Evolutionary conservation across 2,797 vertebrate species (phyloP), one percentile per base, ranked within the genome.

Genomic region (Austrolebias charrua): DNA sequence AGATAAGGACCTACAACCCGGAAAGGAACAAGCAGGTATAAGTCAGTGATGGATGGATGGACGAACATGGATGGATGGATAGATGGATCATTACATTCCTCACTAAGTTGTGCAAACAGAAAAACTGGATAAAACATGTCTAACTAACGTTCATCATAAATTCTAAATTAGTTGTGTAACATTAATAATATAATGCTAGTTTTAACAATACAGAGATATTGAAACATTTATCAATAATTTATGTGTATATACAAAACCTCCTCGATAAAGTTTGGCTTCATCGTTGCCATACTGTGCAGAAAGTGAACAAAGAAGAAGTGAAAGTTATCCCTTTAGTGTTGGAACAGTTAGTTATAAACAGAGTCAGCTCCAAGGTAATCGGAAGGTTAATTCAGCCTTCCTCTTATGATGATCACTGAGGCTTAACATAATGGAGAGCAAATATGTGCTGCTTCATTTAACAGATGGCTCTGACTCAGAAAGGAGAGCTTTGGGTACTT

Each of bases 371-470:
- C 87, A 91, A 91, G 90, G 90, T 89, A 89, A 89, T 85, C 82
- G 78, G 82, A 91, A 91, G 89, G 90, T 90, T 90, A 90, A 91
- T 90, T 90, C 82, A 57, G 63, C 78, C 80, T 86, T 84, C 81
- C 87, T 88, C 88, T 83, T 80, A 76, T 85, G 86, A 90, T 89
- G 88, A 90, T 90, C 85, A 86, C 80, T 87, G 90, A 90, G 88
- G 89, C 89, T 89, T 87, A 82, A 89, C 88, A 87, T 90, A 88
- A 90, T 87, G 84, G 81, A 89, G 87, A 88, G 81, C 86, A 89
- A 91, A 89, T 90, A 90, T 89, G 88, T 87, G 85, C 88, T 86
- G 90, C 88, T 91, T 91, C 88, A 86, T 88, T 89, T 82, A 87
- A 84, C 90, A 90, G 90, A 90, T 86, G 88, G 86, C 84, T 87